phyloP scores from a whole-genome alignment of 2,888 invertebrate species.

The Anorthoa munda region DNA sequence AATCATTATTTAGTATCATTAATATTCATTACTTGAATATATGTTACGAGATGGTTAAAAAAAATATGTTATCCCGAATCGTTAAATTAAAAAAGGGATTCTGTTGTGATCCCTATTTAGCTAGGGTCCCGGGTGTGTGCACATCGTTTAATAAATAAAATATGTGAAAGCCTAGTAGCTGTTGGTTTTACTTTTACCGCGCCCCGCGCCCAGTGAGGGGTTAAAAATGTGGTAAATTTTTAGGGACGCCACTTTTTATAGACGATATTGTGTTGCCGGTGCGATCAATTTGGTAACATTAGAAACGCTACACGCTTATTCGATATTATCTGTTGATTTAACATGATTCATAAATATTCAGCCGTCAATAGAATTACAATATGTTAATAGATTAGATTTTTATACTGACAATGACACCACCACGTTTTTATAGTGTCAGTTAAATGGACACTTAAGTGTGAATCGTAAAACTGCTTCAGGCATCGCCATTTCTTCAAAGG shows the following conservation, averaged over 20 bases:
- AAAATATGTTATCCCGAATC: constrained; percentile 27
- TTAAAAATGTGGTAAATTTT: constrained; percentile 74
- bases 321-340: not conserved
- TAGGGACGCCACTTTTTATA: constrained; percentile 52
- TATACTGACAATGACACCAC: constrained; percentile 2
- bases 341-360: not conserved
- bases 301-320: not conserved
- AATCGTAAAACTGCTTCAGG: constrained; percentile 68
- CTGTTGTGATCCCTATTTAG: constrained; percentile 75
- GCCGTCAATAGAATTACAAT: not conserved
- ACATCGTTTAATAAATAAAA: constrained; percentile 84
- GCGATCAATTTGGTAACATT: constrained; percentile 31
- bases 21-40: constrained; percentile 6
- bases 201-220: constrained; percentile 78
- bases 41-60: not conserved
- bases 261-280: not conserved
- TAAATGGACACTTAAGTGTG: constrained; percentile 67
- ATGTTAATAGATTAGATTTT: not conserved
- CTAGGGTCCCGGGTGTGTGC: constrained; percentile 77
- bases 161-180: constrained; percentile 79
- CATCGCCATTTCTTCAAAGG: constrained; percentile 65
- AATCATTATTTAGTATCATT: constrained; percentile 1
- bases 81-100: constrained; percentile 70
- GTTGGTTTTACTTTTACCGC: constrained; percentile 68
- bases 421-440: constrained; percentile 62